phyloP scores from a whole-genome alignment of 2,113 vertebrate species.

The Cinclus mexicanus region DNA sequence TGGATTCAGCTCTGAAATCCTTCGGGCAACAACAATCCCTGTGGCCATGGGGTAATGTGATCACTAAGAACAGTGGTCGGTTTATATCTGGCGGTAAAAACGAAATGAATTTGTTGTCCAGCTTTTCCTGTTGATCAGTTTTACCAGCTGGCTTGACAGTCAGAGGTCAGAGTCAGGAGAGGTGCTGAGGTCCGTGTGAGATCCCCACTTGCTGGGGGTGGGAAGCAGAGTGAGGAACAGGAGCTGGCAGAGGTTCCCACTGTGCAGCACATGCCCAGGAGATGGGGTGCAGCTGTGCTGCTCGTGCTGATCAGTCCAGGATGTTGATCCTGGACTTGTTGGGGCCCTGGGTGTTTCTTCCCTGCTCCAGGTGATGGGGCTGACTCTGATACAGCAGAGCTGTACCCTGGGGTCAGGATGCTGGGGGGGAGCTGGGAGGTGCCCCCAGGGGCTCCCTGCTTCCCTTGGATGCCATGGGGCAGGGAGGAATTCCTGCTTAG shows the following conservation, averaged over 20 bases:
- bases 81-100: background rate
- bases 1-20: background rate
- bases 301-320: background rate
- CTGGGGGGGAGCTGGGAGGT: background rate
- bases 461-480: background rate
- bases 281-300: background rate
- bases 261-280: background rate
- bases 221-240: background rate
- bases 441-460: background rate
- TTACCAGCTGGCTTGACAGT: background rate
- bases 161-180: background rate
- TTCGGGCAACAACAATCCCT: background rate
- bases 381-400: rapidly evolving
- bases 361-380: rapidly evolving
- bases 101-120: background rate
- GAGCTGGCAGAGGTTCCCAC: background rate
- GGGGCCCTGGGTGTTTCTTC: background rate
- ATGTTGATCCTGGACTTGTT: background rate
- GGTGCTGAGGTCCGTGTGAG: background rate
- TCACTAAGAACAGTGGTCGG: background rate
- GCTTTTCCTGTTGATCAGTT: background rate
- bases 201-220: background rate
- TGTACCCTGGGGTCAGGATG: background rate
- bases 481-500: background rate
- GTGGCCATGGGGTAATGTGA: background rate